These are phyloP conservation scores for Paralichthys olivaceus DNA, from an alignment of 2,113 vertebrate genomes.

Conservation along the genomic window DNA sequence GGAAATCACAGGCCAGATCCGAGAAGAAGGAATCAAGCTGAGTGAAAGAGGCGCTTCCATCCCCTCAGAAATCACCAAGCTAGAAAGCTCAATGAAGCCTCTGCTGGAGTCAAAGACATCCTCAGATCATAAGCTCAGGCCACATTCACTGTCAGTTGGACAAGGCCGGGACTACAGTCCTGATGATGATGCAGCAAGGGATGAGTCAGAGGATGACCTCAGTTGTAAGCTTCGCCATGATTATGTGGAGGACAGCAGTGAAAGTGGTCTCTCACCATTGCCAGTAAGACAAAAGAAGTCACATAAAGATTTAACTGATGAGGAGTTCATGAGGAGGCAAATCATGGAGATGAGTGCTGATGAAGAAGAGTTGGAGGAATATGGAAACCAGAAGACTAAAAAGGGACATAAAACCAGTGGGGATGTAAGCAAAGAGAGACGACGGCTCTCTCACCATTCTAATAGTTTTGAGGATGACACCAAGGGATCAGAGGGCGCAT, in stretches of 20 bases:
- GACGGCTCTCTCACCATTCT: constrained; percentile 87
- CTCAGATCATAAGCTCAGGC: constrained; percentile 83
- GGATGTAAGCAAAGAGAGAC: constrained; percentile 90
- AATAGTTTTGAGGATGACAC: constrained; percentile 89
- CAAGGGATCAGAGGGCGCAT: constrained; percentile 79
- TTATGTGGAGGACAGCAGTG: constrained; percentile 96
- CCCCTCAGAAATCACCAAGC: constrained; percentile 92
- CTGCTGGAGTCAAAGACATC: constrained; percentile 86
- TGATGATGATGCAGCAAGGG: constrained; percentile 88
- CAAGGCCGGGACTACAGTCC: constrained; percentile 89
- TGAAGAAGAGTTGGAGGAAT: constrained; percentile 92
- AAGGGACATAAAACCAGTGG: constrained; percentile 84
- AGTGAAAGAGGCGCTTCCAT: constrained; percentile 89
- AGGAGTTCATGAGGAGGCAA: constrained; percentile 97
- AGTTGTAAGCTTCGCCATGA: constrained; percentile 95
- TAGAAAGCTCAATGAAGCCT: constrained; percentile 91
- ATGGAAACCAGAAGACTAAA: constrained; percentile 80
- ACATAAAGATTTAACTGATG: constrained; percentile 87
- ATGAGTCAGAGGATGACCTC: constrained; percentile 93
- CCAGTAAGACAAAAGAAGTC: constrained; percentile 85
- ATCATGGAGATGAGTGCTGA: constrained; percentile 98
- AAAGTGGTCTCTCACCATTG: constrained; percentile 92
- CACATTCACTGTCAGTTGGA: constrained; percentile 92
- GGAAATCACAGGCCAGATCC: constrained; percentile 93
- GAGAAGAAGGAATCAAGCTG: constrained; percentile 92